These are phyloP conservation scores for Diadema setosum DNA, from an alignment of 35 echinoderm and acorn worm species.

Conservation along the genomic window DNA sequence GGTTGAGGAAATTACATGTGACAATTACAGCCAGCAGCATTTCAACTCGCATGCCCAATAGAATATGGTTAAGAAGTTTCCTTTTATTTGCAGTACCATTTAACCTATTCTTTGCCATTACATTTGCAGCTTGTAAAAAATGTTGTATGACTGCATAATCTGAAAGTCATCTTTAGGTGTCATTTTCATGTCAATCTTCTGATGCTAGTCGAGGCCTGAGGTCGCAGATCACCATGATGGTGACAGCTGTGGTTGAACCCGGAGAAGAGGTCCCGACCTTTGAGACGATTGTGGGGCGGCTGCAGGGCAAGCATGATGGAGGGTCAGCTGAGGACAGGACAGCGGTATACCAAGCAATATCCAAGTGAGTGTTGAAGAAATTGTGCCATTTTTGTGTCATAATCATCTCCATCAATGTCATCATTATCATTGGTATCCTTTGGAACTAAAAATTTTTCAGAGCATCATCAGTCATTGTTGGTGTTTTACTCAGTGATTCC, in stretches of 20 bases:
- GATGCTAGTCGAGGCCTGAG: not conserved
- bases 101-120: not conserved
- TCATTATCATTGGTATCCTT: no score
- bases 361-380: no score
- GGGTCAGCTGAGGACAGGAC: not conserved
- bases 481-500: no score
- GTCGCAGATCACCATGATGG: not conserved
- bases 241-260: not conserved
- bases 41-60: not conserved
- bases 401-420: no score
- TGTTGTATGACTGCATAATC: not conserved
- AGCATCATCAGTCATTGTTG: no score
- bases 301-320: constrained; percentile 1
- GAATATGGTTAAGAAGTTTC: not conserved
- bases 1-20: no score
- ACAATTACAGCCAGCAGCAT: no score
- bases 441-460: no score
- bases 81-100: not conserved
- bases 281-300: not conserved
- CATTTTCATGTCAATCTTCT: not conserved
- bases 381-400: no score
- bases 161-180: not conserved
- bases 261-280: not conserved
- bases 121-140: not conserved
- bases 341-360: not conserved